Evolutionary conservation across 2,113 vertebrate species (phyloP).

Genomic region (Megaceryle torquata): DNA sequence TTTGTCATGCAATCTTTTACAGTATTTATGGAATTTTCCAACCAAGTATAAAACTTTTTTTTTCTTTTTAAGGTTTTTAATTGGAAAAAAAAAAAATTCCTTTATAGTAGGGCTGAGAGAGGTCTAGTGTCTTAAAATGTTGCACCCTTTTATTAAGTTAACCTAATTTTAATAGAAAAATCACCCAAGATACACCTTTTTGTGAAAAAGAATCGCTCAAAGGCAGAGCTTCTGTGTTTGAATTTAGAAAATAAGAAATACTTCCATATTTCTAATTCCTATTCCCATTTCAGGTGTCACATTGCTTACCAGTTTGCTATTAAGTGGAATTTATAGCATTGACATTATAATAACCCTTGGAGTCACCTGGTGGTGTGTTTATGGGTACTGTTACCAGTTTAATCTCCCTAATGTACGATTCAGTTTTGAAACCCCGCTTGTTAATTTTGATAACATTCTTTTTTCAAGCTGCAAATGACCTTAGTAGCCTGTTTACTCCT

Average conservation of each 20-base stretch:
- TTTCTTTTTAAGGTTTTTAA: neutral
- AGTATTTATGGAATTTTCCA: neutral
- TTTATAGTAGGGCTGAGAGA: neutral
- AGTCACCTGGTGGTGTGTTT: neutral
- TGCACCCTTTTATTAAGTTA: neutral
- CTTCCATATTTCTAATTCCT: neutral
- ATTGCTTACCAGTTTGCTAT: neutral
- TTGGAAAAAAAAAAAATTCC: neutral
- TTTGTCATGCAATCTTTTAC: neutral
- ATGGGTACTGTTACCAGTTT: neutral
- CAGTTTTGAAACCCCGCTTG: neutral
- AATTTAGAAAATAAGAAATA: neutral
- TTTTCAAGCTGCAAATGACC: neutral
- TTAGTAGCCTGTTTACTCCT: constrained; percentile 21
- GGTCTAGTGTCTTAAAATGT: neutral
- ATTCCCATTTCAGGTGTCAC: neutral
- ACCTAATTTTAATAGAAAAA: neutral
- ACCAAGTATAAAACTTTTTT: neutral
- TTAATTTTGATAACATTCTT: neutral
- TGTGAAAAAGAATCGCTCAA: neutral
- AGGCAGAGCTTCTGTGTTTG: neutral
- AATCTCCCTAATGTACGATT: neutral
- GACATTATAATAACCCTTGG: neutral
- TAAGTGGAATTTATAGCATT: neutral
- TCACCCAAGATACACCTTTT: neutral